Conservation (phyloP, 2,888 invertebrate species). For the Cosmia pyralina region DNA sequence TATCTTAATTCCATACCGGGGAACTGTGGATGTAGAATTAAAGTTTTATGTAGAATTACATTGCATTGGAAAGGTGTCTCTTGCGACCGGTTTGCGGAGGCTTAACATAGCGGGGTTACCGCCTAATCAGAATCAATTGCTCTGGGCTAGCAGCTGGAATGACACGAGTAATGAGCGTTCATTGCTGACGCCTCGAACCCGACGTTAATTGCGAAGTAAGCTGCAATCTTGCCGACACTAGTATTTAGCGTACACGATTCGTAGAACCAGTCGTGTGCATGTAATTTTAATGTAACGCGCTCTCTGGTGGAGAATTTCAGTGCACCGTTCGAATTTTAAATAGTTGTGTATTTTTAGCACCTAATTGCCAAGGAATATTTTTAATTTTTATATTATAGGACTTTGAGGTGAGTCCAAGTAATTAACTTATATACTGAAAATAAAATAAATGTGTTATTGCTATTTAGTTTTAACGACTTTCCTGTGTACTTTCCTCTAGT, state of each 20-base stretch:
- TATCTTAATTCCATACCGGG: neutral
- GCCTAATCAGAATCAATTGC: slow-evolving; percentile 72
- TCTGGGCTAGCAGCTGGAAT: slow-evolving; percentile 58
- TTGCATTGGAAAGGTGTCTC: slow-evolving; percentile 53
- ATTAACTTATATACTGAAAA: neutral
- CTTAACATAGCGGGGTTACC: slow-evolving; percentile 59
- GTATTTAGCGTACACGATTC: slow-evolving; percentile 16
- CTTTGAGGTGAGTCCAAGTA: neutral
- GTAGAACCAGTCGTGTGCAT: slow-evolving; percentile 3
- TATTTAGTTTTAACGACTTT: neutral
- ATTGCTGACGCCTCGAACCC: slow-evolving; percentile 56
- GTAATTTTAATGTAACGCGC: slow-evolving; percentile 5
- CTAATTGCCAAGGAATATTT: neutral
- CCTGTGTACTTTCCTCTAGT: neutral
- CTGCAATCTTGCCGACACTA: slow-evolving; percentile 23
- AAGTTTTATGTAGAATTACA: slow-evolving; percentile 25
- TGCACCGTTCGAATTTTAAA: slow-evolving; percentile 10
- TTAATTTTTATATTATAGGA: neutral
- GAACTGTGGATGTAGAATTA: neutral
- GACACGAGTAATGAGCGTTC: slow-evolving; percentile 58
- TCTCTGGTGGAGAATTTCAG: neutral
- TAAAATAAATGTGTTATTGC: neutral
- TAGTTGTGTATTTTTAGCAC: neutral
- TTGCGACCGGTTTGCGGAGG: slow-evolving; percentile 72
- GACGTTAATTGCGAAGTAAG: slow-evolving; percentile 33